A percentile compares a stretch with the other conserved stretches of the same genome.
Conservation (phyloP, 2,113 vertebrate species). For the Lycaon pictus region DNA sequence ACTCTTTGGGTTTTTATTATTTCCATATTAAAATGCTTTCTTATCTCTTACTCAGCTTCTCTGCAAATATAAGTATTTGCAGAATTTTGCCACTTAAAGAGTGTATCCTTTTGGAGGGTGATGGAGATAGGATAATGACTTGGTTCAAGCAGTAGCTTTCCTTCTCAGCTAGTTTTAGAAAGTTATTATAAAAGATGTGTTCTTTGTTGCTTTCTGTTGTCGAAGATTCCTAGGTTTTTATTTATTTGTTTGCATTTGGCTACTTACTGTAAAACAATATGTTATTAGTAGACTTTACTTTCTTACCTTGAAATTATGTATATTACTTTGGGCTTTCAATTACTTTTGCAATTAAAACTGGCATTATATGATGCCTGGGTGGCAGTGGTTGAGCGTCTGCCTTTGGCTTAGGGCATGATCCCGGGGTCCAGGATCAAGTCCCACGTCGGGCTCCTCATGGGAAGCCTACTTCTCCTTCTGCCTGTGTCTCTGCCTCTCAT, state of each 20-base stretch:
- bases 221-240: not conserved
- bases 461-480: no score
- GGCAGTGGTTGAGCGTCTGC: no score
- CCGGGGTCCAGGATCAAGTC: no score
- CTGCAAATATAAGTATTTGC: not conserved
- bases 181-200: not conserved
- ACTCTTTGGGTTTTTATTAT: not conserved
- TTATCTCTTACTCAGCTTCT: not conserved
- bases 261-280: not conserved
- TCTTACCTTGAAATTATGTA: not conserved
- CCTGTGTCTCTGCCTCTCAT: no score
- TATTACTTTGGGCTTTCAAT: not conserved
- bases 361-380: not conserved
- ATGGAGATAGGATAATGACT: not conserved
- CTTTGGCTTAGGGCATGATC: no score
- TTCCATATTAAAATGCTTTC: not conserved
- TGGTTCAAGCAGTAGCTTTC: not conserved
- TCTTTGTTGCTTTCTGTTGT: not conserved
- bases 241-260: not conserved
- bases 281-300: not conserved
- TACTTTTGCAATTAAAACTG: not conserved
- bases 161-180: not conserved
- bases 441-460: no score
- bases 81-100: not conserved
- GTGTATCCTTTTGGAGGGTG: not conserved